phyloP scores from a whole-genome alignment of 2,797 vertebrate species.

The Moxostoma hubbsi region DNA sequence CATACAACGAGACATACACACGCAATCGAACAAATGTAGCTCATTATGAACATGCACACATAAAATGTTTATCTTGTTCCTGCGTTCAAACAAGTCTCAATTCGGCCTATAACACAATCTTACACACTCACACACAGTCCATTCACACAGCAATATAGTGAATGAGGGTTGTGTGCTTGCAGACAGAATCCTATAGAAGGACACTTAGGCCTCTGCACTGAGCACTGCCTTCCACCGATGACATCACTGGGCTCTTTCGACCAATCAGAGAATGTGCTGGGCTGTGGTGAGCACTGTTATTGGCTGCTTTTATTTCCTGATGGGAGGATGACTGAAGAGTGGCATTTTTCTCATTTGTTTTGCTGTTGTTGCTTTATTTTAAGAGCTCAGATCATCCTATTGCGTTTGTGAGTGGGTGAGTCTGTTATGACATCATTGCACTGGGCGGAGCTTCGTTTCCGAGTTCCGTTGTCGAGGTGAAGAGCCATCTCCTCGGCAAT shows the following conservation, averaged over 20 bases:
- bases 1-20: conserved; percentile 19
- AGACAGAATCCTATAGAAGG: conserved; percentile 73
- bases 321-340: conserved; percentile 81
- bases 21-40: conserved; percentile 33
- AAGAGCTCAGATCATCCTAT: conserved; percentile 94
- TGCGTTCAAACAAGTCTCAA: conserved; percentile 20
- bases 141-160: conserved; percentile 51
- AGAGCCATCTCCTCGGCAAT: conserved; percentile 99
- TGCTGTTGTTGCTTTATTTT: conserved; percentile 65
- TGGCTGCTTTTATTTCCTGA: conserved; percentile 52
- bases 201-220: conserved; percentile 53
- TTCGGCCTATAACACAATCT: conserved; percentile 23
- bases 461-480: conserved; percentile 96
- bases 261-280: conserved; percentile 46
- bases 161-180: conserved; percentile 61
- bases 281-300: conserved; percentile 41
- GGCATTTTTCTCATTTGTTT: conserved; percentile 74
- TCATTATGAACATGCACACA: conserved; percentile 46
- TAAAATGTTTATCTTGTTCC: conserved; percentile 34
- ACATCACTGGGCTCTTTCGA: conserved; percentile 45
- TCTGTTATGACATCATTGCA: conserved; percentile 99
- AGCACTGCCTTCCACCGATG: conserved; percentile 50
- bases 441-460: conserved; percentile 97
- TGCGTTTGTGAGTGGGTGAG: conserved; percentile 99
- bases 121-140: conserved; percentile 1